These are phyloP conservation scores for Phocoena phocoena DNA, from an alignment of 2,113 vertebrate genomes.

Conservation along the genomic window DNA sequence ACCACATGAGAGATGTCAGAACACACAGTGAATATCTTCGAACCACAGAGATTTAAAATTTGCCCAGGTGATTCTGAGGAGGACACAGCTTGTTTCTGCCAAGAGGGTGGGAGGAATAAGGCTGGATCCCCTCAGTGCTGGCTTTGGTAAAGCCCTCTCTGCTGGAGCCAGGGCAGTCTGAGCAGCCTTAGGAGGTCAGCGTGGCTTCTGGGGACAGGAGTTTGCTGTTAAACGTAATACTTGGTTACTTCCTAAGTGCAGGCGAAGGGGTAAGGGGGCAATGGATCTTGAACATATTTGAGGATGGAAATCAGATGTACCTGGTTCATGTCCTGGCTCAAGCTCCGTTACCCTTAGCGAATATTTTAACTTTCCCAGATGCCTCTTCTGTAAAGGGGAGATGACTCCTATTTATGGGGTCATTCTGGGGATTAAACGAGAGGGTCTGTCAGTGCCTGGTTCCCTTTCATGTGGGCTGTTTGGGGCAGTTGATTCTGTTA, in stretches of 20 bases:
- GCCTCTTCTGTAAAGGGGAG: background rate
- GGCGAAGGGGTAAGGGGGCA: background rate
- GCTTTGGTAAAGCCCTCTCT: background rate
- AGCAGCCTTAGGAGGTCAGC: background rate
- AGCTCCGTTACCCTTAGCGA: background rate
- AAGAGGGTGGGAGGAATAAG: conserved; percentile 41
- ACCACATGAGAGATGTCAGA: conserved; percentile 66
- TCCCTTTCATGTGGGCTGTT: background rate
- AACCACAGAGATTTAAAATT: conserved; percentile 53
- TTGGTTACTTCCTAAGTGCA: background rate
- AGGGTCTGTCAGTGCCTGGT: background rate
- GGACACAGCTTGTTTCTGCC: conserved; percentile 44
- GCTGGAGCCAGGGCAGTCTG: background rate
- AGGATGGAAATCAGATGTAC: background rate
- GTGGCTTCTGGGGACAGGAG: background rate
- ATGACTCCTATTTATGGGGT: background rate
- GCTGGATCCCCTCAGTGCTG: background rate
- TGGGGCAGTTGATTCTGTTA: background rate
- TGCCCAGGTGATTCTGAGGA: conserved; percentile 32
- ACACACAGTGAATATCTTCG: conserved; percentile 68
- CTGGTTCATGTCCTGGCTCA: background rate
- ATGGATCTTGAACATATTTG: background rate
- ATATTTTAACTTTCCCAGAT: background rate
- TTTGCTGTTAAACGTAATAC: background rate
- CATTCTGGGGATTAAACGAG: background rate